A percentile compares a stretch with the other conserved stretches of the same genome.
These are phyloP conservation scores for Lytechinus pictus DNA, from an alignment of 35 echinoderm and acorn worm genomes.

Conservation along the genomic window DNA sequence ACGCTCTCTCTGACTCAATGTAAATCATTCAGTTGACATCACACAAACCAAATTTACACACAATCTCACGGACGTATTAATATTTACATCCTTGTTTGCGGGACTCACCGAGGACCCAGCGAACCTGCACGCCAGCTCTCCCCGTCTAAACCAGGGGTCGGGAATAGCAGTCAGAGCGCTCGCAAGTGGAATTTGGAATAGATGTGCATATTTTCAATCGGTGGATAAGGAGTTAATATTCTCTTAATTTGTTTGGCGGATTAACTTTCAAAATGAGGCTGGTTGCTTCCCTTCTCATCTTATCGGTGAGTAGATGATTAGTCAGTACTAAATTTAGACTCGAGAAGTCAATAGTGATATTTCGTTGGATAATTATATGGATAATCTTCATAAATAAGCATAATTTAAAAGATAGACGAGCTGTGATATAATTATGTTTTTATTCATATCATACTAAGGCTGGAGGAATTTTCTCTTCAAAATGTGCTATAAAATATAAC, in stretches of 20 bases:
- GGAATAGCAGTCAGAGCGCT: neutral
- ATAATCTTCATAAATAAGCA: too few relatives aligned
- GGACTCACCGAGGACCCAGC: neutral
- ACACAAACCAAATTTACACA: neutral
- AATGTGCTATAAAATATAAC: too few relatives aligned
- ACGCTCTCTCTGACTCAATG: neutral
- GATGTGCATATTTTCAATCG: neutral
- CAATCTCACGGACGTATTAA: neutral
- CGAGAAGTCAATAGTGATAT: neutral
- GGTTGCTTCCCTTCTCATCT: neutral
- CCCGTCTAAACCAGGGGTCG: neutral
- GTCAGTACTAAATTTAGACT: neutral
- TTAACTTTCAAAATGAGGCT: neutral
- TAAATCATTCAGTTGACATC: neutral
- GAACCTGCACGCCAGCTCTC: neutral
- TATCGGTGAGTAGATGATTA: neutral
- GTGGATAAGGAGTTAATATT: neutral
- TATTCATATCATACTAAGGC: too few relatives aligned
- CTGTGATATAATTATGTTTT: too few relatives aligned
- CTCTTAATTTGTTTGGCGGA: neutral
- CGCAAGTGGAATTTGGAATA: neutral
- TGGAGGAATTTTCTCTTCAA: too few relatives aligned
- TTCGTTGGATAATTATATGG: neutral
- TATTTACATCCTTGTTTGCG: neutral
- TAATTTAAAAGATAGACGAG: too few relatives aligned